Evolutionary conservation across 2,113 vertebrate species (phyloP).

Genomic region (Charina bottae): DNA sequence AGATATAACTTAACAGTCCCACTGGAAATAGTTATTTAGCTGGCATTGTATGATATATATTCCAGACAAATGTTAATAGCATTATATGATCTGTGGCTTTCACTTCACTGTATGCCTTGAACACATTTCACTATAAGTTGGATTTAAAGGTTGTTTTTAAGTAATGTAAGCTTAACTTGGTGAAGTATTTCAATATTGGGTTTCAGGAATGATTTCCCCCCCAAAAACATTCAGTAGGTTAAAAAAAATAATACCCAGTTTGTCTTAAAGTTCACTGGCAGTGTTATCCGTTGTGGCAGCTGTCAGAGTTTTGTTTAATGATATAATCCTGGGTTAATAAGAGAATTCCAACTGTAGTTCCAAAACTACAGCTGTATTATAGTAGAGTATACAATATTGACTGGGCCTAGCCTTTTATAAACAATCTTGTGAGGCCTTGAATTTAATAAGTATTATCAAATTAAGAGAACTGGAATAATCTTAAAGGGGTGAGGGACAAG

Average conservation of each 20-base stretch:
- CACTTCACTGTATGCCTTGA: neutral
- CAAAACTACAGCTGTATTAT: rapidly evolving
- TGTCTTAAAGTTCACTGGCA: neutral
- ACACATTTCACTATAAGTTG: neutral
- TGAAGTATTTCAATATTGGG: neutral
- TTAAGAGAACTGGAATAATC: neutral
- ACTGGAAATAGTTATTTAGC: neutral
- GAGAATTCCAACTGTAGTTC: neutral
- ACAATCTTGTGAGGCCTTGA: neutral
- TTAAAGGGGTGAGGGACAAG: neutral
- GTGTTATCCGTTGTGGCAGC: conserved; percentile 15
- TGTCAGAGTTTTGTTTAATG: conserved; percentile 1
- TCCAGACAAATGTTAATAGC: neutral
- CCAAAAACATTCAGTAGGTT: neutral
- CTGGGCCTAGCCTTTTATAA: neutral
- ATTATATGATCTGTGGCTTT: neutral
- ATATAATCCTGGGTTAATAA: neutral
- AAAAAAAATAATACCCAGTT: neutral
- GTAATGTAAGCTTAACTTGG: neutral
- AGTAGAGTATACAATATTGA: neutral
- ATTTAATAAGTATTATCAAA: neutral
- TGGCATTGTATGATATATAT: neutral
- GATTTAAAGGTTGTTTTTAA: neutral
- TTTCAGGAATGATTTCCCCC: conserved; percentile 4
- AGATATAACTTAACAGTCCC: neutral